These are phyloP conservation scores for Nomada lathburiana DNA, from an alignment of 2,888 invertebrate species.

Conservation along the genomic window DNA sequence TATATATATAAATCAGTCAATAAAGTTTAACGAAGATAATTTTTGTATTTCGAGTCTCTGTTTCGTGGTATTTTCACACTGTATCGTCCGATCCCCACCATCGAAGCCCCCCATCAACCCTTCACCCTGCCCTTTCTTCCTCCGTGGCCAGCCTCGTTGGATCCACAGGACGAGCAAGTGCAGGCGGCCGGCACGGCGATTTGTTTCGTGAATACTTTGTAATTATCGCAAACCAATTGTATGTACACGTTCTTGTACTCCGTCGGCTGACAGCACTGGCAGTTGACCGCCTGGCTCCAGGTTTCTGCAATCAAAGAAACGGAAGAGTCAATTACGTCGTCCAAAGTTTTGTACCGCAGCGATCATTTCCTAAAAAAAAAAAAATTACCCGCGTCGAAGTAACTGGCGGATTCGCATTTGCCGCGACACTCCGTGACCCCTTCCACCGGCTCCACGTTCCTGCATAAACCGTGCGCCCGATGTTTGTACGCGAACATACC, in stretches of 20 bases:
- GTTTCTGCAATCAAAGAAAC: constrained; percentile 66
- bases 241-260: constrained; percentile 82
- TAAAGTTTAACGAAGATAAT: constrained; percentile 54
- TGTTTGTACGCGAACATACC: constrained; percentile 86
- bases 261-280: constrained; percentile 79
- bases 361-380: not conserved
- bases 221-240: constrained; percentile 85
- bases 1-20: constrained; percentile 36
- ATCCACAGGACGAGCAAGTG: constrained; percentile 73
- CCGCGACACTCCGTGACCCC: constrained; percentile 91
- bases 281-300: constrained; percentile 76
- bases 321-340: not conserved
- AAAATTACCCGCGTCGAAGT: constrained; percentile 88
- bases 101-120: constrained; percentile 11
- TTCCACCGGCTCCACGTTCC: constrained; percentile 87
- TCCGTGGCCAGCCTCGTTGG: not conserved
- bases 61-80: not conserved
- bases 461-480: constrained; percentile 87
- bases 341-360: not conserved
- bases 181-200: constrained; percentile 82
- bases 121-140: constrained; percentile 34
- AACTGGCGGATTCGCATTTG: constrained; percentile 88
- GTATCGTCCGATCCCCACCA: not conserved
- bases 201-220: constrained; percentile 75
- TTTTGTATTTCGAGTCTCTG: constrained; percentile 32